phyloP scores from a whole-genome alignment of 2,888 invertebrate species.

The Trimorus sp. region DNA sequence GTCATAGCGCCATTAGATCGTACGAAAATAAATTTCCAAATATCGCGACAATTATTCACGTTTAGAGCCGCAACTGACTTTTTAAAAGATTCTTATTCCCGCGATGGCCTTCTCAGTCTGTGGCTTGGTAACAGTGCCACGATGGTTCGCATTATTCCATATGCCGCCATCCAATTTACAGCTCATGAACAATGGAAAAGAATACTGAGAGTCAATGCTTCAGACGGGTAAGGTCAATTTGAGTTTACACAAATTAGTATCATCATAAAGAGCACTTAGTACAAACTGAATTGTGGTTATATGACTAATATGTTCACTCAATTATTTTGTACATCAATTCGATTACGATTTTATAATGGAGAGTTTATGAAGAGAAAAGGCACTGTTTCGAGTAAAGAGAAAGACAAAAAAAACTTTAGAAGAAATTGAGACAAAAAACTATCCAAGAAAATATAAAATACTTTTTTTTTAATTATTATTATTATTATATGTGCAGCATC shows the following conservation, averaged over 20 bases:
- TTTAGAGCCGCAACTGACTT: slow-evolving; percentile 88
- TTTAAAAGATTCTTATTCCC: slow-evolving; percentile 86
- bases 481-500: too few relatives aligned
- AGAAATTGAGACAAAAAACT: too few relatives aligned
- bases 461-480: too few relatives aligned
- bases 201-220: slow-evolving; percentile 87
- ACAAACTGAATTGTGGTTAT: too few relatives aligned
- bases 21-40: slow-evolving; percentile 99
- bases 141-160: slow-evolving; percentile 98
- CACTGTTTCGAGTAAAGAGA: too few relatives aligned
- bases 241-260: neutral
- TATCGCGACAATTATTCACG: slow-evolving; percentile 89
- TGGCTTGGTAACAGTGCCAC: slow-evolving; percentile 99
- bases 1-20: slow-evolving; percentile 98
- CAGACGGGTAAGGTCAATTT: slow-evolving; percentile 81
- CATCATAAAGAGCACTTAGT: too few relatives aligned
- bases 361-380: too few relatives aligned
- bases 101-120: slow-evolving; percentile 91
- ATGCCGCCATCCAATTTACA: slow-evolving; percentile 98
- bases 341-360: too few relatives aligned
- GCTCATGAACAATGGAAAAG: slow-evolving; percentile 99
- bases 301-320: too few relatives aligned
- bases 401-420: too few relatives aligned
- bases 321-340: too few relatives aligned
- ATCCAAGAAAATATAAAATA: too few relatives aligned